Evolutionary conservation across 64 coral and sea anemone species (phyloP), one percentile per base, ranked within the genome.

Genomic region (Stylophora pistillata): DNA sequence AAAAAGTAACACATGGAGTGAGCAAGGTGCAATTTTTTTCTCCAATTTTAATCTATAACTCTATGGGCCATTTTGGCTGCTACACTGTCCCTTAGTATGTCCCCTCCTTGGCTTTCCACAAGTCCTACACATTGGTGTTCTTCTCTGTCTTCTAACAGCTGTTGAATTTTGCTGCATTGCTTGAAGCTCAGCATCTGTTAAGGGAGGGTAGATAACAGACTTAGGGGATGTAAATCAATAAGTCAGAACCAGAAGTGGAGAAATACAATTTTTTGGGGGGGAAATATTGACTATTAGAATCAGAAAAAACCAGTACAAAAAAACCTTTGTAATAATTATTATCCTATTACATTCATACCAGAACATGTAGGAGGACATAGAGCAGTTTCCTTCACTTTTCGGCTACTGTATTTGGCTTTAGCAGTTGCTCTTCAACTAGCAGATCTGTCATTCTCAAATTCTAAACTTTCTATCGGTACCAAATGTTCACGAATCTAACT

Each of bases 321-420:
- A n/a, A n/a, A n/a, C n/a, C n/a, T n/a, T n/a, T n/a, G n/a, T n/a
- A n/a, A n/a, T n/a, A n/a, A n/a, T n/a, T n/a, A n/a, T n/a, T n/a
- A n/a, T n/a, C n/a, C n/a, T n/a, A n/a, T n/a, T n/a, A n/a, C n/a
- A n/a, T n/a, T n/a, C n/a, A 30, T 21, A 86, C 83, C 83, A 69
- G 83, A 52, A 27, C 83, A 86, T 3, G 83, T 86, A 13, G 83
- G 83, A 53, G 83, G 83, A 55, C 83, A 86, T 25, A 85, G 34
- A 17, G 41, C 58, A n/a, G 83, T 86, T 54, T 68, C 62, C 17
- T 52, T 72, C 41, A 55, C 83, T 47, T 74, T 74, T 9, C 72
- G 4, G 31, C 52, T 4, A 16, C 13, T 74, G 32, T 74, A 74
- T 41, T 74, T 74, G 30, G 29, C 72, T 47, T 32, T 47, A 1